Evolutionary conservation across 2,888 invertebrate species (phyloP).

Genomic region (Sarcophaga caerulescens): DNA sequence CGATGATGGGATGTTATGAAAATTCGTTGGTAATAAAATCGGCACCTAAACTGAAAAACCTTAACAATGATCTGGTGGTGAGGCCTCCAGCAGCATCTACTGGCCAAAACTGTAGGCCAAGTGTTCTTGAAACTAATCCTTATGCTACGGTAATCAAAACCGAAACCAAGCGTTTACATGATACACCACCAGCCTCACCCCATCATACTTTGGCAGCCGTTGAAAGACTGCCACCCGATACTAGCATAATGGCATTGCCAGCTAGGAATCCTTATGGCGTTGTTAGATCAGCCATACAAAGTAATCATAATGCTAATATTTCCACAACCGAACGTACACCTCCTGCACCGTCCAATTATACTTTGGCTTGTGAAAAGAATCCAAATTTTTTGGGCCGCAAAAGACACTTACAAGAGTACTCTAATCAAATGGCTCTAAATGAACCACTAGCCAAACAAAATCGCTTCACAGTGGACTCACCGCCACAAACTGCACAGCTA

Average conservation of each 20-base stretch:
- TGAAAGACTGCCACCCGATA: slow-evolving; percentile 73
- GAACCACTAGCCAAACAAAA: slow-evolving; percentile 70
- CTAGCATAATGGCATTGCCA: slow-evolving; percentile 71
- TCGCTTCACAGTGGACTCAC: slow-evolving; percentile 61
- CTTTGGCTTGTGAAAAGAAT: slow-evolving; percentile 69
- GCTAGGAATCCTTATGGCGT: slow-evolving; percentile 47
- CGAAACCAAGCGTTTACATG: slow-evolving; percentile 59
- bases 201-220: slow-evolving; percentile 62
- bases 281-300: slow-evolving; percentile 45
- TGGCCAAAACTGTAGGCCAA: slow-evolving; percentile 74
- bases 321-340: slow-evolving; percentile 31
- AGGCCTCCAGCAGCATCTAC: slow-evolving; percentile 14
- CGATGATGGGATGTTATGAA: slow-evolving; percentile 45
- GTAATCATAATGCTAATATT: slow-evolving; percentile 43
- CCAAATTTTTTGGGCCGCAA: slow-evolving; percentile 76
- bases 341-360: slow-evolving; percentile 27
- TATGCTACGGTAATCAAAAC: slow-evolving; percentile 72
- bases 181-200: slow-evolving; percentile 34
- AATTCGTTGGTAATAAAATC: slow-evolving; percentile 60
- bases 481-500: slow-evolving; percentile 11
- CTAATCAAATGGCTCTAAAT: slow-evolving; percentile 60
- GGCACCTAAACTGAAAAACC: slow-evolving; percentile 30
- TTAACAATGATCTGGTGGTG: slow-evolving; percentile 33
- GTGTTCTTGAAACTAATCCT: slow-evolving; percentile 77
- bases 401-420: slow-evolving; percentile 77